phyloP scores from a whole-genome alignment of 1,140 invertebrate genomes.

The Leptinotarsa lineolata region DNA sequence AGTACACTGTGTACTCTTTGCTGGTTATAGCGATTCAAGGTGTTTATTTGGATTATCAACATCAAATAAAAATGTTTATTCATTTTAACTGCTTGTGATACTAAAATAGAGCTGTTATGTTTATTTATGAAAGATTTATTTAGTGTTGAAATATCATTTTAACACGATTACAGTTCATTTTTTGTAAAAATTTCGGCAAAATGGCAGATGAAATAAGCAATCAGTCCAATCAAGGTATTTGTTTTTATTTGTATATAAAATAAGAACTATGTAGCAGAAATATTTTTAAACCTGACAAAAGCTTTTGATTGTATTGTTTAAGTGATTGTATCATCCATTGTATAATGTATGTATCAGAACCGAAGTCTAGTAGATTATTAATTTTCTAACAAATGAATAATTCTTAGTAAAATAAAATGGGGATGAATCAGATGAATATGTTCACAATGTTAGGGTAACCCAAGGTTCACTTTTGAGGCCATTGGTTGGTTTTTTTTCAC shows the following conservation, averaged over 20 bases:
- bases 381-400: not conserved
- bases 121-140: conserved; percentile 15
- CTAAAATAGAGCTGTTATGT: conserved; percentile 19
- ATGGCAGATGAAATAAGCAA: conserved; percentile 49
- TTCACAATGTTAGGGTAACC: not conserved
- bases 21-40: conserved; percentile 4
- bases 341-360: not conserved
- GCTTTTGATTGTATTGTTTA: too few species aligned
- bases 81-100: conserved; percentile 19
- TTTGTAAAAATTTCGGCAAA: conserved; percentile 34
- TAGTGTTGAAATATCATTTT: conserved; percentile 15
- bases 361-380: not conserved
- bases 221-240: conserved; percentile 43
- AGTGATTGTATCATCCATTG: not conserved
- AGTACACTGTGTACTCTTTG: too few species aligned
- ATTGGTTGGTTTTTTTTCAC: not conserved
- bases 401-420: not conserved
- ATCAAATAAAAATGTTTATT: conserved; percentile 25
- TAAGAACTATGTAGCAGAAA: not conserved
- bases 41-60: conserved; percentile 11
- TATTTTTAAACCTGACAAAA: not conserved
- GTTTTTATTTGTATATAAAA: conserved; percentile 1
- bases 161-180: conserved; percentile 2
- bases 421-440: not conserved
- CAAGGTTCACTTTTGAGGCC: not conserved